Evolutionary conservation across 53 echinoderm and acorn worm genomes (phyloP).

Genomic region (Temnopleurus reevesii): DNA sequence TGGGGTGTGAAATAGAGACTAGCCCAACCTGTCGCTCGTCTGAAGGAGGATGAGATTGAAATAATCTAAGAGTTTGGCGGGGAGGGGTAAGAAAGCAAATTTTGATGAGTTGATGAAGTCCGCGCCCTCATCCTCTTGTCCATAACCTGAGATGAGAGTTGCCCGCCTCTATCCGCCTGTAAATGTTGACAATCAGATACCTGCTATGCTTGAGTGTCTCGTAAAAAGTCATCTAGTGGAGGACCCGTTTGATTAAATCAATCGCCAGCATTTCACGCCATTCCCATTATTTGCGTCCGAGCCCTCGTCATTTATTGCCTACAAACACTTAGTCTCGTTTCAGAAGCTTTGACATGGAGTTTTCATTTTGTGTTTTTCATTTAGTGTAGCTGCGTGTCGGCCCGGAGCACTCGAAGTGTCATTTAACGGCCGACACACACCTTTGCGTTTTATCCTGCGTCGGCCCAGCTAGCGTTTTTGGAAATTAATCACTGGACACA

Average conservation of each 20-base stretch:
- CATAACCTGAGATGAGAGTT: not conserved
- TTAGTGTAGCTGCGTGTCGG: too few species aligned
- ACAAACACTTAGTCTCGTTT: not conserved
- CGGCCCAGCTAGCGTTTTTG: too few species aligned
- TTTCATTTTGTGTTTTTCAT: too few species aligned
- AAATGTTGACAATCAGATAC: conserved; percentile 3
- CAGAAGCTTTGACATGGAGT: too few species aligned
- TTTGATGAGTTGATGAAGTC: not conserved
- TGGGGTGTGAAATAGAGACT: not conserved
- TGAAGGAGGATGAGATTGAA: not conserved
- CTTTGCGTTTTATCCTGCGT: too few species aligned
- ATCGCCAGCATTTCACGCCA: conserved; percentile 22
- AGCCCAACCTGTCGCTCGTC: too few species aligned
- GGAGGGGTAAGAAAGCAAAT: not conserved
- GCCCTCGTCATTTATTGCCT: conserved; percentile 26
- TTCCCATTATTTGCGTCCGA: conserved; percentile 35
- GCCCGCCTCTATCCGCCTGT: conserved; percentile 17
- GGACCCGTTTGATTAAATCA: conserved; percentile 45
- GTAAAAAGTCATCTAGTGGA: conserved; percentile 9
- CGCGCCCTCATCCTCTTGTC: not conserved
- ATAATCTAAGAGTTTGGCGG: too few species aligned
- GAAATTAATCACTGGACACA: too few species aligned
- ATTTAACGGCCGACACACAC: too few species aligned
- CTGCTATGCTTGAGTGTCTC: not conserved
- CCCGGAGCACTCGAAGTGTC: too few species aligned